Conservation (phyloP, 2,113 vertebrate species). For the Vulpes vulpes region DNA sequence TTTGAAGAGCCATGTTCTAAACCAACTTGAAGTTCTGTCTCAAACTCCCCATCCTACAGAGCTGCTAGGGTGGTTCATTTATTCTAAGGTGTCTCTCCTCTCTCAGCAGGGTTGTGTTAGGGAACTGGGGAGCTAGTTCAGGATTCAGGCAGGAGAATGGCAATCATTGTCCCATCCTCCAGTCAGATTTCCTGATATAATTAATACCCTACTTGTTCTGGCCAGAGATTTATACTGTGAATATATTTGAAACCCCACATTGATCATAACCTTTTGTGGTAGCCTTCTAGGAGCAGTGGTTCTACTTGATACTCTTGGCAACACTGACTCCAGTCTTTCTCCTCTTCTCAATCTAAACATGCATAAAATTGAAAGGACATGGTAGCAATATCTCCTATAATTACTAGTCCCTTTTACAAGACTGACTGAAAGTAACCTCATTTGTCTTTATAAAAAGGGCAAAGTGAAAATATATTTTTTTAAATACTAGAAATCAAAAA, state of each 20-base stretch:
- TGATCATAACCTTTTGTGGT: neutral
- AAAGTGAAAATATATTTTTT: neutral
- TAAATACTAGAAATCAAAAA: neutral
- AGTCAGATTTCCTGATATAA: neutral
- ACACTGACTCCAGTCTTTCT: neutral
- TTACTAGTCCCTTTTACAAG: slow-evolving; percentile 13
- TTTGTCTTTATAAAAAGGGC: neutral
- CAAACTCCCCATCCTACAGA: neutral
- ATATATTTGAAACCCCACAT: neutral
- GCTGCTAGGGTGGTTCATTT: neutral
- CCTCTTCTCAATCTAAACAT: neutral
- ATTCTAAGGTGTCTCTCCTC: neutral
- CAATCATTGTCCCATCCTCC: neutral
- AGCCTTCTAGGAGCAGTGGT: neutral
- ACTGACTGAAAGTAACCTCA: neutral
- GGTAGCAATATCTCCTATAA: neutral
- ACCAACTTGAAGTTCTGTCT: neutral
- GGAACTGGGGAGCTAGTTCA: neutral
- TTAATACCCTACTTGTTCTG: neutral
- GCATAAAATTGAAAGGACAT: neutral
- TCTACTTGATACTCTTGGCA: neutral
- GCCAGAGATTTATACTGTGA: neutral
- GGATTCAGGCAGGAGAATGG: neutral
- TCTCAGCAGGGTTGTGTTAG: neutral
- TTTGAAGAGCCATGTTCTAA: neutral